phyloP scores from a whole-genome alignment of 2,113 vertebrate species.

The Scophthalmus maximus region DNA sequence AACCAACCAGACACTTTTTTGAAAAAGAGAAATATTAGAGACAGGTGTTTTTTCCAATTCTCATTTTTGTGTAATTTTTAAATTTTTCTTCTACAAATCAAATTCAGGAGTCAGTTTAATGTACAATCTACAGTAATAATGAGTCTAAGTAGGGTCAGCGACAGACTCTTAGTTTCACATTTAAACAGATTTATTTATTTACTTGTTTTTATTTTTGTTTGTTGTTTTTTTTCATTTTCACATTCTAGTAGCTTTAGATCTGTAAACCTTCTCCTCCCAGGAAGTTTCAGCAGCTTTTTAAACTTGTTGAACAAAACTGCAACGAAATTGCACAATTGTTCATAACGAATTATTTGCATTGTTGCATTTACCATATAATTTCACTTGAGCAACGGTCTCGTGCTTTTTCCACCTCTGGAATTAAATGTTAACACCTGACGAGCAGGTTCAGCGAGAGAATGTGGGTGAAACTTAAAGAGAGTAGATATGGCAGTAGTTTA shows the following conservation, averaged over 20 bases:
- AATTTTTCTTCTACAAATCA: background rate
- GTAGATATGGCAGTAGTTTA: constrained; percentile 4
- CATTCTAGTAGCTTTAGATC: background rate
- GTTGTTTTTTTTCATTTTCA: background rate
- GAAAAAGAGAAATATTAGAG: background rate
- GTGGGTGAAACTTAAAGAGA: background rate
- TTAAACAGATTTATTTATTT: background rate
- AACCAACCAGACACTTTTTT: background rate
- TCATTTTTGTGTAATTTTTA: background rate
- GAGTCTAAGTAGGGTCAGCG: background rate
- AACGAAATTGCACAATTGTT: no score
- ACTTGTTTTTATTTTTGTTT: background rate
- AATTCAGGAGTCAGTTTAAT: background rate
- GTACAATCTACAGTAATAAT: background rate
- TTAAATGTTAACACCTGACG: background rate
- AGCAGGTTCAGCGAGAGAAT: background rate
- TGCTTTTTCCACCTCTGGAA: constrained; percentile 42
- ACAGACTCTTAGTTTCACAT: background rate
- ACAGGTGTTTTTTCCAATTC: background rate
- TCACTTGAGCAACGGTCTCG: background rate
- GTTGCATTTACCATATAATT: background rate
- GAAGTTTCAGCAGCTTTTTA: no score
- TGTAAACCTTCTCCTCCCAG: background rate
- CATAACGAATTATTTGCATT: background rate
- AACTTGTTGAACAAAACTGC: no score